Conservation (phyloP, 2,113 vertebrate species). For the Ceyx melanurus region DNA sequence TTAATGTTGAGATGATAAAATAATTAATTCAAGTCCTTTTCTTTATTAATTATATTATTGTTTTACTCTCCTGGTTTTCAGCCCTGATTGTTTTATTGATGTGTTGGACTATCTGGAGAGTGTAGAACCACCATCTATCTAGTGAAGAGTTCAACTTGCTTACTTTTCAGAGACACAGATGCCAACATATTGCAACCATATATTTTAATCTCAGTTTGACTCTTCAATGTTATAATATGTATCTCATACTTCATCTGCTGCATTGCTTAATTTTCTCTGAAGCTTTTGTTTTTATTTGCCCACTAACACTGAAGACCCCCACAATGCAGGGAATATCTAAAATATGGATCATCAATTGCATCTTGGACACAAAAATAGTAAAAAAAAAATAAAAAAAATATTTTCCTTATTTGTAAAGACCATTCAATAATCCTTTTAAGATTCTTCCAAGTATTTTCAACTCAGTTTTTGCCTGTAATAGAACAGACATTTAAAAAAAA, state of each 20-base stretch:
- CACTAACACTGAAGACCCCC: background rate
- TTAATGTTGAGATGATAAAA: background rate
- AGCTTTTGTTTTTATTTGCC: background rate
- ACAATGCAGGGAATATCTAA: background rate
- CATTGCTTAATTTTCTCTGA: background rate
- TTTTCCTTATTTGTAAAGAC: background rate
- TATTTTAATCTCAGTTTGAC: background rate
- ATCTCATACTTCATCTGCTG: background rate
- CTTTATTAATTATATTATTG: background rate
- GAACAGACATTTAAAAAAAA: background rate
- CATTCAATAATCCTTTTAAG: background rate
- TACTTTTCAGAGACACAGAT: background rate
- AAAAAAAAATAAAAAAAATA: background rate
- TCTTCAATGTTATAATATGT: background rate
- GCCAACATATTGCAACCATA: background rate
- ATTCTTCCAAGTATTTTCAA: background rate
- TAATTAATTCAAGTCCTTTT: background rate
- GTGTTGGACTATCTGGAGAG: background rate
- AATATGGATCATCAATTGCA: background rate
- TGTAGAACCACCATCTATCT: background rate
- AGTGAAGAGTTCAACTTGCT: background rate
- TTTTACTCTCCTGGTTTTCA: background rate
- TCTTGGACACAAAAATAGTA: background rate
- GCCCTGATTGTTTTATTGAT: background rate
- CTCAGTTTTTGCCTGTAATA: background rate